Evolutionary conservation across 2,113 vertebrate genomes (phyloP).

Genomic region (Struthidea cinerea): DNA sequence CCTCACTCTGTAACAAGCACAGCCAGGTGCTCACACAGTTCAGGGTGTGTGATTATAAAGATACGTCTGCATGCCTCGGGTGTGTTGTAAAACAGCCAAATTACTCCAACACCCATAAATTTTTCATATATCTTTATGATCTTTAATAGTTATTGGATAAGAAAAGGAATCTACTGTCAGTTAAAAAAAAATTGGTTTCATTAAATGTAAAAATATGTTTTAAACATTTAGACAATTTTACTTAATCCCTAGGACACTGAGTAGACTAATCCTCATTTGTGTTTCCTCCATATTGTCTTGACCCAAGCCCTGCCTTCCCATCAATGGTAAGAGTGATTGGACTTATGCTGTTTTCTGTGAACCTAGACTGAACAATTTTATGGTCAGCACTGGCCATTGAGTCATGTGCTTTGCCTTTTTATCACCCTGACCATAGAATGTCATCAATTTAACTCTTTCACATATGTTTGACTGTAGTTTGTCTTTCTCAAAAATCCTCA

Average conservation of each 20-base stretch:
- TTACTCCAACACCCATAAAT: conserved; percentile 46
- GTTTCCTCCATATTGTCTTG: background rate
- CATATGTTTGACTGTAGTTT: background rate
- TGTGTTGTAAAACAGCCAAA: conserved; percentile 56
- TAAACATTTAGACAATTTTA: conserved; percentile 41
- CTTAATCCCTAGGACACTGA: background rate
- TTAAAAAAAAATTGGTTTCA: background rate
- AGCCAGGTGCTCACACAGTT: conserved; percentile 28
- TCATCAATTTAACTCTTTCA: background rate
- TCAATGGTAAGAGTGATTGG: background rate
- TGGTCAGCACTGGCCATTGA: background rate
- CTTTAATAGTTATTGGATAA: conserved; percentile 55
- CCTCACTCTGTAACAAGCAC: background rate
- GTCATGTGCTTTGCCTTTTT: background rate
- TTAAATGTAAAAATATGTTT: conserved; percentile 48
- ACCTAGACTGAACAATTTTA: background rate
- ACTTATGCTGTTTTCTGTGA: background rate
- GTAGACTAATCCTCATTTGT: conserved; percentile 7
- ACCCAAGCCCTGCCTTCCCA: background rate
- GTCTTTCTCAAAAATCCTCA: background rate
- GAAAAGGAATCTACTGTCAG: conserved; percentile 35
- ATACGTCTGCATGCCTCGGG: background rate
- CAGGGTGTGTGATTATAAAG: conserved; percentile 8
- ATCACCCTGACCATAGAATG: background rate
- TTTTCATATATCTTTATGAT: conserved; percentile 48